A percentile compares a stretch with the other conserved stretches of the same genome.
These are phyloP conservation scores for Acanthococcus lagerstroemiae DNA, from an alignment of 2,888 invertebrate genomes.

Conservation along the genomic window DNA sequence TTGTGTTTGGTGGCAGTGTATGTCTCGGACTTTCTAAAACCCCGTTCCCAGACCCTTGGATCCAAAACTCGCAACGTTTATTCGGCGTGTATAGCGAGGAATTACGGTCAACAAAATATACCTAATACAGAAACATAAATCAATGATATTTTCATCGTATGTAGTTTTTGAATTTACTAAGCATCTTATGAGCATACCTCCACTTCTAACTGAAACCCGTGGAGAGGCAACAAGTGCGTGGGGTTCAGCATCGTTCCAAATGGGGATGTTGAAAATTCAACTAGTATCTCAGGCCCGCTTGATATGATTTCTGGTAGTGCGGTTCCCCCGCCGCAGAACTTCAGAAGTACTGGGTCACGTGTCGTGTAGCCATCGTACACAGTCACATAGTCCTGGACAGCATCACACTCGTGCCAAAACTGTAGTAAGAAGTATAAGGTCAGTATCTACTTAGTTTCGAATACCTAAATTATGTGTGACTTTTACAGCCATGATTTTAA, in stretches of 20 bases:
- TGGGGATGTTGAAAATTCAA: slow-evolving; percentile 81
- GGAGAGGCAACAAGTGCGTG: slow-evolving; percentile 62
- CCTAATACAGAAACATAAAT: slow-evolving; percentile 47
- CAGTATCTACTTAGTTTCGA: not conserved
- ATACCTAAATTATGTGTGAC: not conserved
- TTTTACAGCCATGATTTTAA: not conserved
- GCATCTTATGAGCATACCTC: slow-evolving; percentile 45
- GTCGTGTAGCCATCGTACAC: slow-evolving; percentile 83
- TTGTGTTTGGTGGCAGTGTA: slow-evolving; percentile 76
- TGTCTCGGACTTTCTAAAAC: slow-evolving; percentile 72
- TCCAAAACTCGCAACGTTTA: slow-evolving; percentile 80
- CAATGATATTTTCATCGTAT: not conserved
- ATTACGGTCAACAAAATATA: slow-evolving; percentile 72
- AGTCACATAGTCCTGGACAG: slow-evolving; percentile 76
- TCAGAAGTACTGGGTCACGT: slow-evolving; percentile 72
- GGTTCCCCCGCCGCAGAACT: slow-evolving; percentile 76
- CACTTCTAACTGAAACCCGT: slow-evolving; percentile 83
- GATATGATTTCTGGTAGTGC: slow-evolving; percentile 75
- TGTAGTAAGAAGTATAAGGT: slow-evolving; percentile 39
- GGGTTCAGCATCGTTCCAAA: slow-evolving; percentile 81
- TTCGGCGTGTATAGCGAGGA: slow-evolving; percentile 75
- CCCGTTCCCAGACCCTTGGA: slow-evolving; percentile 69
- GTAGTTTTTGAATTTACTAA: not conserved
- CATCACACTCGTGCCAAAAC: slow-evolving; percentile 78
- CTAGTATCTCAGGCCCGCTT: slow-evolving; percentile 76